These are phyloP conservation scores for Ischnus inquisitorius DNA, from an alignment of 2,888 invertebrate species.

Conservation along the genomic window DNA sequence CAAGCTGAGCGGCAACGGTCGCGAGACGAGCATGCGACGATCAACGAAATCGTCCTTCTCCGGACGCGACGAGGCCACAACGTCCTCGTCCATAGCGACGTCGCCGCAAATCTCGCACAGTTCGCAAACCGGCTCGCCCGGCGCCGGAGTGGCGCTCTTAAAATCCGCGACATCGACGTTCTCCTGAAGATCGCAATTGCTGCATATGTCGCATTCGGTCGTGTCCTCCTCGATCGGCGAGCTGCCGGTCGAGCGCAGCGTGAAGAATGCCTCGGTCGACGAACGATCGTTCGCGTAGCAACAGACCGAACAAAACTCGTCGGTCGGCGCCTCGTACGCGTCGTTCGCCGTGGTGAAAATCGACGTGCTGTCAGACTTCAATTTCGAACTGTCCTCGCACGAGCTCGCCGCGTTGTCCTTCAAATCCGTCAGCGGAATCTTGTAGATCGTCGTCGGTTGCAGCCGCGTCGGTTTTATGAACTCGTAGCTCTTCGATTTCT, in stretches of 20 bases:
- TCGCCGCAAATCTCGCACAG: conserved; percentile 83
- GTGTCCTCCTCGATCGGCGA: conserved; percentile 82
- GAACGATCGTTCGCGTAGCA: conserved; percentile 78
- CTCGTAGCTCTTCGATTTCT: conserved; percentile 84
- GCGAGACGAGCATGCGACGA: conserved; percentile 58
- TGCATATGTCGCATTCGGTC: conserved; percentile 83
- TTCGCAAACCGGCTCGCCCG: conserved; percentile 75
- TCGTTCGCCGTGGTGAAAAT: conserved; percentile 77
- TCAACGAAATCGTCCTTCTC: conserved; percentile 69
- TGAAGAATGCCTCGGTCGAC: conserved; percentile 78
- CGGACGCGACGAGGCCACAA: conserved; percentile 69
- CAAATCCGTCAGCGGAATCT: conserved; percentile 69
- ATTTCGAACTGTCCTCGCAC: conserved; percentile 74
- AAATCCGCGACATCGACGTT: conserved; percentile 57
- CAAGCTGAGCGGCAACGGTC: conserved; percentile 71
- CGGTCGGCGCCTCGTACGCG: conserved; percentile 72
- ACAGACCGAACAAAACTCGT: conserved; percentile 82
- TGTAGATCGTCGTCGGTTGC: conserved; percentile 65
- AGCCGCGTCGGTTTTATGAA: conserved; percentile 77
- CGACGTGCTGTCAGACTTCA: conserved; percentile 76
- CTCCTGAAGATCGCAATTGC: conserved; percentile 77
- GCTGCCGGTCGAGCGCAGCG: conserved; percentile 79
- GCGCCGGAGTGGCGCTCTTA: conserved; percentile 33
- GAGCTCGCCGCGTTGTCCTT: conserved; percentile 71
- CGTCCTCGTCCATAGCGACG: conserved; percentile 71